Base-by-base conservation (phyloP, 2,888 invertebrate genomes). In the Andrena trimmerana region DNA sequence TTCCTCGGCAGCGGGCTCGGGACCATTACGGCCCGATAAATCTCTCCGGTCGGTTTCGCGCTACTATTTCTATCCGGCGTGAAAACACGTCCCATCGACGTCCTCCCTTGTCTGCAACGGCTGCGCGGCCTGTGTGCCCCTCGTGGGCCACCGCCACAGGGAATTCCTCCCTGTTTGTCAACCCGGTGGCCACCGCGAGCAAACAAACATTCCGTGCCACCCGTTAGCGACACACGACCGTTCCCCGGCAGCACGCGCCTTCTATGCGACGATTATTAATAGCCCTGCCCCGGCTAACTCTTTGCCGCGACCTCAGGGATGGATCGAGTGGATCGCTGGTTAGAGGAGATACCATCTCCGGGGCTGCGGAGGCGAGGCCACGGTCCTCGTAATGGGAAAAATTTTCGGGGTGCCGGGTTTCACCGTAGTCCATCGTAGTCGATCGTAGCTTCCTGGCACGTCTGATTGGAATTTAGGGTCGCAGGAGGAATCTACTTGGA, bases 11-110 rank as follows among this genome's bases (percentile, higher is more conserved):
- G 92, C 92, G 90, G 86, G 63, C 77, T 88, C 88, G 82, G 85
- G 88, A 86, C 92, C 91, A 92, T 93, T 93, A 93, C 93, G 92
- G 87, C 89, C 87, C 89, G 92, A 93, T 92, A 93, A 92, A 93
- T 92, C 88, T 83, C 80, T 80, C 72, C 70, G 60, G 57, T 83
- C 74, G 42, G 80, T 71, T 60, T 42, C 54, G 68, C 75, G 57
- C 24, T 57, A 76, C 90, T 89, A 90, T 89, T 89, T 90, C 76
- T 81, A 85, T 83, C 75, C 80, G 59, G 27, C 81, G 89, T 89
- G 84, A 90, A 91, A 91, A 91, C 90, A 20, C 57, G 57, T 20
- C 24, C 24, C 10, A 91, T 85, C 85, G 69, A 27, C 24, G 10
- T 29, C 50, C 13, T 59, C 57, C 73, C 67, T 71, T 76, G 16